A percentile compares a stretch with the other conserved stretches of the same genome.
These are phyloP conservation scores for Drosophila melanica DNA, from an alignment of 1,140 invertebrate genomes.

Conservation along the genomic window DNA sequence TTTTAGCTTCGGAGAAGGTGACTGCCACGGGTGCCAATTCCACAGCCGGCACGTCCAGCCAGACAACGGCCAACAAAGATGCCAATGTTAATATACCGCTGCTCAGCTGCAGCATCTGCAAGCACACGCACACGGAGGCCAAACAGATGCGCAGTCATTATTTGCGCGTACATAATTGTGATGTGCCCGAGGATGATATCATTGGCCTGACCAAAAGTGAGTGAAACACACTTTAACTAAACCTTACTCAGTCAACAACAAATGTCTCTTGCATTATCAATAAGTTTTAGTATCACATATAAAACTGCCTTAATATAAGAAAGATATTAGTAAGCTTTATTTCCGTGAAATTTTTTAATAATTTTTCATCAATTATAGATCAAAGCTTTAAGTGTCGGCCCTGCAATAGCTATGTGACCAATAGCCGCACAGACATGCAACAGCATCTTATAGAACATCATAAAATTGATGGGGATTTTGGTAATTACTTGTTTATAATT, in stretches of 20 bases:
- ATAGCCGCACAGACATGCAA: conserved; percentile 60
- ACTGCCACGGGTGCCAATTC: not conserved
- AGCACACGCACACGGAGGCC: conserved; percentile 53
- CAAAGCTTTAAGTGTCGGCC: conserved; percentile 73
- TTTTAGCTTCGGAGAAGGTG: conserved; percentile 34
- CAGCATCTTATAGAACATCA: conserved; percentile 69
- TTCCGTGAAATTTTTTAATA: too few relatives aligned
- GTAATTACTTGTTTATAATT: conserved; percentile 21
- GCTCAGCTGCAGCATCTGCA: conserved; percentile 68
- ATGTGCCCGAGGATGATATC: conserved; percentile 67
- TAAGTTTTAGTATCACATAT: too few relatives aligned
- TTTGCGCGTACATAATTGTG: conserved; percentile 56
- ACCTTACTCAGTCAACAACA: too few relatives aligned
- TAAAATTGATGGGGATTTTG: conserved; percentile 72
- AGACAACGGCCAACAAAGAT: conserved; percentile 22
- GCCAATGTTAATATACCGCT: conserved; percentile 52
- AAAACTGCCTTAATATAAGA: too few relatives aligned
- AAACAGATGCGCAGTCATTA: conserved; percentile 69
- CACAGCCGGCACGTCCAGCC: conserved; percentile 1
- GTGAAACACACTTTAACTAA: not conserved
- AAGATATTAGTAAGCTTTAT: too few relatives aligned
- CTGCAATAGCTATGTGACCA: conserved; percentile 65
- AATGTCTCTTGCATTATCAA: too few relatives aligned
- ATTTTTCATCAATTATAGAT: conserved; percentile 29
- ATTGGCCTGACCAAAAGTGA: conserved; percentile 69